Base-by-base conservation (phyloP, 2,113 vertebrate species). In the Ophthalmolycus amberensis region DNA sequence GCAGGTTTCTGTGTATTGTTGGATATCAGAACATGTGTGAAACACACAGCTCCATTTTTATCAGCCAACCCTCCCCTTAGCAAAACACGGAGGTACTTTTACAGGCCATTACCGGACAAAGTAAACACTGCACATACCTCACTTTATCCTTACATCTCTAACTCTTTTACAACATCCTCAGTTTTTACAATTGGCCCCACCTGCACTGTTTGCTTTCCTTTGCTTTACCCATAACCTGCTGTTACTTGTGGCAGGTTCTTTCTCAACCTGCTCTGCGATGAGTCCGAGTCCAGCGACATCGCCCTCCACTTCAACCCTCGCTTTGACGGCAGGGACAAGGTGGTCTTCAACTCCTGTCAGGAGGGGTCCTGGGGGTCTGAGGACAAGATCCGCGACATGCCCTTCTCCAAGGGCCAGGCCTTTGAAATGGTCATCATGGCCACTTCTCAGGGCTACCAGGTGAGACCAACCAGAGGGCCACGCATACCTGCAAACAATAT, bases 261-360 rank as follows among this genome's bases (percentile, higher is more conserved):
- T 0, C 48, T 97, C 54, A 96, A 96, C 91, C 95, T 97, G 38
- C 27, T 72, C 6, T 94, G 94, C 16, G 96, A 94, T 0, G 84
- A 88, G 18, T 80, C 67, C 0, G 86, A 94, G 0, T 94, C 88
- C 34, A 71, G 88, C 0, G 95, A 97, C 75, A 65, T 97, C 0
- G 95, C 95, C 67, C 90, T 97, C 6, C 96, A 96, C 90, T 92
- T 96, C 86, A 97, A 96, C 75, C 96, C 96, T 4, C 95, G 96
- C 0, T 96, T 96, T 9, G 95, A 96, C 0, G 93, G 95, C 72
- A 79, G 92, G 94, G 96, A 97, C 93, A 96, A 95, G 50, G 95
- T 97, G 60, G 94, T 97, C 8, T 95, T 97, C 80, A 97, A 97
- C 92, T 58, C 88, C 0, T 75, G 79, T 44, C 90, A 94, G 72